phyloP scores from a whole-genome alignment of 2,113 vertebrate genomes.

The Pandion haliaetus region DNA sequence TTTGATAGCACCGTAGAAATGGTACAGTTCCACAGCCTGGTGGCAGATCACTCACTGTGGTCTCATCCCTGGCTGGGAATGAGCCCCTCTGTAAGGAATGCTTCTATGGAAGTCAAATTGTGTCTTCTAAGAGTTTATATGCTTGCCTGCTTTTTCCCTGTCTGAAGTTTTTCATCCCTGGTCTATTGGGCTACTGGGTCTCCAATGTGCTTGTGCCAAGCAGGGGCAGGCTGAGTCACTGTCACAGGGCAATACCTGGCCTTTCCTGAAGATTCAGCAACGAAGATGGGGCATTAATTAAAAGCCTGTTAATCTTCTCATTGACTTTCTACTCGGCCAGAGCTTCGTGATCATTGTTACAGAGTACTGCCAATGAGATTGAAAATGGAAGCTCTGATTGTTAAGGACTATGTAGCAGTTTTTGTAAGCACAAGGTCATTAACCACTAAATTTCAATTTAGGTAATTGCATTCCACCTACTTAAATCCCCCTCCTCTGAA shows the following conservation, averaged over 20 bases:
- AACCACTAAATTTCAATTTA: slow-evolving; percentile 42
- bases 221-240: background rate
- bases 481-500: slow-evolving; percentile 13
- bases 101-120: background rate
- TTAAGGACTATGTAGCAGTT: background rate
- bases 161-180: background rate
- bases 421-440: slow-evolving; percentile 9
- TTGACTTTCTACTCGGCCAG: background rate
- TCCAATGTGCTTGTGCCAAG: background rate
- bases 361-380: background rate
- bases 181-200: background rate
- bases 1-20: background rate
- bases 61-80: background rate
- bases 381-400: background rate
- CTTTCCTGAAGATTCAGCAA: background rate
- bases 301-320: slow-evolving; percentile 7
- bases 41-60: background rate
- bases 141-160: background rate
- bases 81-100: background rate
- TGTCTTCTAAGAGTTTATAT: background rate
- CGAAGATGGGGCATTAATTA: background rate
- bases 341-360: background rate
- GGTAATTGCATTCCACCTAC: slow-evolving; percentile 46
- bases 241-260: background rate
- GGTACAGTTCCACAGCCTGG: background rate